Conservation (phyloP, 2,797 vertebrate species). For the Pelodytes ibericus region DNA sequence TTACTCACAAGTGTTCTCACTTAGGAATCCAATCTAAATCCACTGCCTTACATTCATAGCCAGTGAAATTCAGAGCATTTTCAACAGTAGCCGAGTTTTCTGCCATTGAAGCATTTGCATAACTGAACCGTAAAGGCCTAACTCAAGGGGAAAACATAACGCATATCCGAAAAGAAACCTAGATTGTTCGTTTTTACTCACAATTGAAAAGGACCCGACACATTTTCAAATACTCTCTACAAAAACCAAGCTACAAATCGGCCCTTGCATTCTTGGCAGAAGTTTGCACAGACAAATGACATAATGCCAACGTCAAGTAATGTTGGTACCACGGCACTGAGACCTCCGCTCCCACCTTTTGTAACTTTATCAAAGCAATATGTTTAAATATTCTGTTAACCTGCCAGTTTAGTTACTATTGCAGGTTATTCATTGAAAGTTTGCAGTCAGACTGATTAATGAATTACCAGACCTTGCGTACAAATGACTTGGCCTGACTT, state of each 20-base stretch:
- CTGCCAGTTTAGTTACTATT: slow-evolving; percentile 64
- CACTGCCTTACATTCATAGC: slow-evolving; percentile 42
- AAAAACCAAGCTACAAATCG: slow-evolving; percentile 45
- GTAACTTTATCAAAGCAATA: slow-evolving; percentile 59
- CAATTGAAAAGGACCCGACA: slow-evolving; percentile 39
- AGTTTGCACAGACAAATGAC: slow-evolving; percentile 61
- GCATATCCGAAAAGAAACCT: slow-evolving; percentile 15
- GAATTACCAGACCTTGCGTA: slow-evolving; percentile 79
- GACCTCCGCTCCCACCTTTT: slow-evolving; percentile 34
- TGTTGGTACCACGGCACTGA: slow-evolving; percentile 57
- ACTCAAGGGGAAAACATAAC: slow-evolving; percentile 32
- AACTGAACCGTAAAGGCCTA: slow-evolving; percentile 39
- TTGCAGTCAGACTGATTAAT: slow-evolving; percentile 79
- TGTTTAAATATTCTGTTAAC: slow-evolving; percentile 57
- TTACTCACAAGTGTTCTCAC: slow-evolving; percentile 50
- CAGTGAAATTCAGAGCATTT: slow-evolving; percentile 25
- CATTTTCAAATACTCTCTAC: slow-evolving; percentile 53
- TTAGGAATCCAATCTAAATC: slow-evolving; percentile 55
- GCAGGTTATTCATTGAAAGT: slow-evolving; percentile 77
- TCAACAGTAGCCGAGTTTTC: slow-evolving; percentile 24
- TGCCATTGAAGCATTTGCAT: slow-evolving; percentile 36
- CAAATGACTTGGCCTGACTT: slow-evolving; percentile 75
- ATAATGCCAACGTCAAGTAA: slow-evolving; percentile 61
- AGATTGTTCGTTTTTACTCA: slow-evolving; percentile 49
- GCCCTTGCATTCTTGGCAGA: slow-evolving; percentile 57